Conservation (phyloP, 1,140 invertebrate species). For the Drosophila lini region DNA sequence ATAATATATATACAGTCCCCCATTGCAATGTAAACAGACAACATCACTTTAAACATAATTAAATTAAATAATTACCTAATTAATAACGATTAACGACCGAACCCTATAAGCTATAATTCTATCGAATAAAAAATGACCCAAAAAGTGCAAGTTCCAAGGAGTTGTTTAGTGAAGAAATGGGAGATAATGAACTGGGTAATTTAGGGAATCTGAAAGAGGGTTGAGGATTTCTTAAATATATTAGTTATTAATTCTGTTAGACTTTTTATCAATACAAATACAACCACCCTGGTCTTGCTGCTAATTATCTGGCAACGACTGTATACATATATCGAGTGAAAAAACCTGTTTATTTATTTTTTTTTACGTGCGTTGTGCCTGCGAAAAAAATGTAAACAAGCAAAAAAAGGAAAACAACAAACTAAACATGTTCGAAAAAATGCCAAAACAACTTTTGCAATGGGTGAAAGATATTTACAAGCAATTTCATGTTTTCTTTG, state of each 20-base stretch:
- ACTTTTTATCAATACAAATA: neutral
- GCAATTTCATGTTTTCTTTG: conserved; percentile 33
- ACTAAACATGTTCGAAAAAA: conserved; percentile 37
- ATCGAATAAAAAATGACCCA: conserved; percentile 27
- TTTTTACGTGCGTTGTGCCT: conserved; percentile 17
- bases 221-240: neutral
- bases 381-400: conserved; percentile 49
- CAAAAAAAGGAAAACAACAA: conserved; percentile 37
- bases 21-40: conserved; percentile 46
- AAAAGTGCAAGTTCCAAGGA: conserved; percentile 5
- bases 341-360: conserved; percentile 24
- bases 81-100: conserved; percentile 40
- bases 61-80: conserved; percentile 47
- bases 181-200: neutral
- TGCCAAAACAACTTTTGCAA: conserved; percentile 43
- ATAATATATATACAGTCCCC: conserved; percentile 11
- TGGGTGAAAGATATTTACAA: conserved; percentile 49
- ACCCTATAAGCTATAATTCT: conserved; percentile 34
- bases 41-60: conserved; percentile 50
- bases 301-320: neutral
- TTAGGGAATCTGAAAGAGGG: no score
- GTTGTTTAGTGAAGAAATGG: neutral
- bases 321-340: neutral
- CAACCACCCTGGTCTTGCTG: neutral
- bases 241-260: neutral